phyloP scores from a whole-genome alignment of 2,113 vertebrate species.

The Natator depressus region DNA sequence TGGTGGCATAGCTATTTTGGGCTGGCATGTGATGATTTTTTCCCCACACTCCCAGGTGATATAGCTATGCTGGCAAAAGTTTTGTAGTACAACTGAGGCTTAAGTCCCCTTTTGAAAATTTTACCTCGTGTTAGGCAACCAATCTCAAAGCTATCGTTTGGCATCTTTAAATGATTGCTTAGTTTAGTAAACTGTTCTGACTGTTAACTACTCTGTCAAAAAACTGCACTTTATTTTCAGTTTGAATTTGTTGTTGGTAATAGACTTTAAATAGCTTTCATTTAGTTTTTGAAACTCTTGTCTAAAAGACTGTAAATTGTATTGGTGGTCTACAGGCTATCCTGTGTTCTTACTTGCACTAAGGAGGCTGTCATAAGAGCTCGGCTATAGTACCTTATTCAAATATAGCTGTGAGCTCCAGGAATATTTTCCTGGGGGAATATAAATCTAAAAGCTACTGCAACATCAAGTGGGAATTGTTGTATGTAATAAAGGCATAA shows the following conservation, averaged over 20 bases:
- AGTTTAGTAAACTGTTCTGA: background rate
- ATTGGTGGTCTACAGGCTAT: background rate
- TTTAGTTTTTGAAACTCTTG: background rate
- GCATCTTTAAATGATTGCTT: background rate
- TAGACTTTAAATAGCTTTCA: background rate
- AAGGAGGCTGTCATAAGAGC: background rate
- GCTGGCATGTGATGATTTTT: background rate
- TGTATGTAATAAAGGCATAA: background rate
- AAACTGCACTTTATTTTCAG: background rate
- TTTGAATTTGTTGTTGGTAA: background rate
- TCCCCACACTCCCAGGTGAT: too few species aligned
- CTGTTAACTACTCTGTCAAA: background rate
- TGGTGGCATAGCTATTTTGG: background rate
- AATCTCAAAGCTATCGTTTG: background rate
- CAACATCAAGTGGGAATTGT: background rate
- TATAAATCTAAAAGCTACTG: background rate
- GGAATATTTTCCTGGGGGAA: background rate
- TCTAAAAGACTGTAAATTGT: background rate
- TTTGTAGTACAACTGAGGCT: background rate
- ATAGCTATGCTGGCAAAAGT: background rate
- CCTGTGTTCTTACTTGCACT: background rate
- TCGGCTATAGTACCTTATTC: background rate
- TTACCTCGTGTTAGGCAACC: background rate
- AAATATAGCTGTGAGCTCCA: background rate
- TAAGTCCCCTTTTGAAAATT: background rate